Conservation (phyloP, 2,888 invertebrate genomes). For the Epistrophella euchroma region DNA sequence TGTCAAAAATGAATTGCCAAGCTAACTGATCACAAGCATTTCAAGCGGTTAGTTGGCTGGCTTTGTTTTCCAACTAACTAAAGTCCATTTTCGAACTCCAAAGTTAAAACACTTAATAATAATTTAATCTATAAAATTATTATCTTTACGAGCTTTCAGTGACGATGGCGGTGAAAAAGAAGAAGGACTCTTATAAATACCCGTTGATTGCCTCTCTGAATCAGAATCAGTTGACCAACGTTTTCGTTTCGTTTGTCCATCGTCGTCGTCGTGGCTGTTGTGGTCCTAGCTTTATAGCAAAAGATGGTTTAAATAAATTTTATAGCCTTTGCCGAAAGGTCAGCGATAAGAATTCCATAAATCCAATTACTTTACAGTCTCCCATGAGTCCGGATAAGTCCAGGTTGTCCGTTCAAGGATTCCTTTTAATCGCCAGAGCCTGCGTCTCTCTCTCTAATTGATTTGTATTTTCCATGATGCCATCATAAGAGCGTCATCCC, state of each 20-base stretch:
- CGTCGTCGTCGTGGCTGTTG: not conserved
- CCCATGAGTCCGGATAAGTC: slow-evolving; percentile 2
- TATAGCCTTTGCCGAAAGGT: slow-evolving; percentile 74
- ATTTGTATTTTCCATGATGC: slow-evolving; percentile 44
- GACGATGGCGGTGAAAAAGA: slow-evolving; percentile 8
- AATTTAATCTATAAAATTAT: slow-evolving; percentile 74
- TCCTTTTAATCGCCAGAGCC: slow-evolving; percentile 51
- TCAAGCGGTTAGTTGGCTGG: slow-evolving; percentile 17
- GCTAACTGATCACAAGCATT: slow-evolving; percentile 28
- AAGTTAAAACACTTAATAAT: slow-evolving; percentile 71
- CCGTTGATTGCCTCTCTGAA: slow-evolving; percentile 55
- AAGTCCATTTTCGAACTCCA: slow-evolving; percentile 34
- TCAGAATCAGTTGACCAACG: slow-evolving; percentile 46
- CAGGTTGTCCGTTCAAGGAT: slow-evolving; percentile 61
- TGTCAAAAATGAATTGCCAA: not conserved
- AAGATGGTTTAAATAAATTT: slow-evolving; percentile 71
- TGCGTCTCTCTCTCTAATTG: slow-evolving; percentile 47
- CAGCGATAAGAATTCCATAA: slow-evolving; percentile 77
- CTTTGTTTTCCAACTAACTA: slow-evolving; percentile 58
- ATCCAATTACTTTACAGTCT: slow-evolving; percentile 71
- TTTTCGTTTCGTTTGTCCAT: not conserved
- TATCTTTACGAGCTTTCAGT: slow-evolving; percentile 64
- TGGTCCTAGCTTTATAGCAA: not conserved
- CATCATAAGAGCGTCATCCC: slow-evolving; percentile 11
- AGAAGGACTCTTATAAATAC: slow-evolving; percentile 27